Percentiles rank a stretch among this genome's conserved stretches.
Evolutionary conservation across 2,113 vertebrate species (phyloP).

Genomic region (Catharus fuscescens): DNA sequence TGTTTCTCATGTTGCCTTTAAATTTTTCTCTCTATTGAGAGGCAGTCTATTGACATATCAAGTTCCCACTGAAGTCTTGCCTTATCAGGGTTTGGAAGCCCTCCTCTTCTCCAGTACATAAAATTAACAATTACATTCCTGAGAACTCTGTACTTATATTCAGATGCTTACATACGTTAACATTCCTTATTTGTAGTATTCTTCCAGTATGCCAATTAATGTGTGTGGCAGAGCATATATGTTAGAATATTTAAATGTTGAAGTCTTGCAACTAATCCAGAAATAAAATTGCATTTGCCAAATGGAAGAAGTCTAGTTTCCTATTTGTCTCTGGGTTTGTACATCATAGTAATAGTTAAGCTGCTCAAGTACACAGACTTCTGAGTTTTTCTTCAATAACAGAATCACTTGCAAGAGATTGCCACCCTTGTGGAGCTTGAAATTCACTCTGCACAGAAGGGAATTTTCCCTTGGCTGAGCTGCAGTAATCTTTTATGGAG

Average conservation of each 20-base stretch:
- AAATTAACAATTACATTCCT: background rate
- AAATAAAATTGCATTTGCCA: slow-evolving; percentile 62
- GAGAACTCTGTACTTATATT: background rate
- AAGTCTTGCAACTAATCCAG: background rate
- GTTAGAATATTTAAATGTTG: background rate
- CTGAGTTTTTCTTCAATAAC: background rate
- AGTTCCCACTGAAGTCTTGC: background rate
- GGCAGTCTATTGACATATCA: background rate
- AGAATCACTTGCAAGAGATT: background rate
- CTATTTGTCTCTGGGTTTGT: background rate
- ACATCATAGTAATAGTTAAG: background rate
- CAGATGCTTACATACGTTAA: background rate
- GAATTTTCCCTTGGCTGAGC: background rate
- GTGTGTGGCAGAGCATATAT: background rate
- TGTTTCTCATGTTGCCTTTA: background rate
- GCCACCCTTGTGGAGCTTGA: background rate
- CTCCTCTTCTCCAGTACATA: background rate
- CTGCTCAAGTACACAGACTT: background rate
- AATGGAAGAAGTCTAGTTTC: background rate
- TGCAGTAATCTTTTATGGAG: background rate
- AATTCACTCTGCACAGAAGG: background rate
- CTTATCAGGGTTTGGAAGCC: background rate
- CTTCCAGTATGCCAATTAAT: slow-evolving; percentile 4
- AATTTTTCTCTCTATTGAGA: background rate
- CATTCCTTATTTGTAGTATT: background rate